These are phyloP conservation scores for Sphecodes monilicornis DNA, from an alignment of 2,888 invertebrate species.

Conservation along the genomic window DNA sequence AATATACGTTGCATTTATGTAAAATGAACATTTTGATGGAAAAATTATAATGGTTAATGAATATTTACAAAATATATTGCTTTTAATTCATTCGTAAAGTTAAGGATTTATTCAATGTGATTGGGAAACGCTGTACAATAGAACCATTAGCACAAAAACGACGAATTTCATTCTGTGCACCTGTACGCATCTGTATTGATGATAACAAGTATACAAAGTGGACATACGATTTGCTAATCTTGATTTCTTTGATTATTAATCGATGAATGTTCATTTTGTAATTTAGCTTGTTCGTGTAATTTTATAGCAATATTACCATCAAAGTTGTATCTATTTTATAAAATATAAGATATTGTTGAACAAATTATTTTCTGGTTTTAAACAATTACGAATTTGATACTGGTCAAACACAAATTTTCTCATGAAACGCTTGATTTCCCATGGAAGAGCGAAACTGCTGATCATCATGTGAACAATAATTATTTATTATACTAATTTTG, in stretches of 20 bases:
- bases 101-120: constrained; percentile 6
- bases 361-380: not conserved
- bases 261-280: not conserved
- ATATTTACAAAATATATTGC: not conserved
- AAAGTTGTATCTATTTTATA: not conserved
- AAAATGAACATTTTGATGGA: not conserved
- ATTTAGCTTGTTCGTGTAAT: not conserved
- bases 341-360: not conserved
- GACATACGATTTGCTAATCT: not conserved
- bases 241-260: not conserved
- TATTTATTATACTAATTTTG: not conserved
- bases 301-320: not conserved
- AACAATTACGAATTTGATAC: not conserved
- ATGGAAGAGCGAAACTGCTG: not conserved
- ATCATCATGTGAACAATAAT: not conserved
- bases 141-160: constrained; percentile 47
- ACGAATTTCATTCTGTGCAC: constrained; percentile 37
- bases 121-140: constrained; percentile 53
- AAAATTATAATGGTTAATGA: not conserved
- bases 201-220: constrained; percentile 10
- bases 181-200: constrained; percentile 30
- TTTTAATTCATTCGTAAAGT: not conserved
- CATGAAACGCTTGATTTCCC: not conserved
- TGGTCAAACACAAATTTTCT: too few relatives aligned
- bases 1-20: not conserved